A percentile compares a stretch with the other conserved stretches of the same genome.
Conservation (phyloP, 2,113 vertebrate genomes). For the Thymallus thymallus region DNA sequence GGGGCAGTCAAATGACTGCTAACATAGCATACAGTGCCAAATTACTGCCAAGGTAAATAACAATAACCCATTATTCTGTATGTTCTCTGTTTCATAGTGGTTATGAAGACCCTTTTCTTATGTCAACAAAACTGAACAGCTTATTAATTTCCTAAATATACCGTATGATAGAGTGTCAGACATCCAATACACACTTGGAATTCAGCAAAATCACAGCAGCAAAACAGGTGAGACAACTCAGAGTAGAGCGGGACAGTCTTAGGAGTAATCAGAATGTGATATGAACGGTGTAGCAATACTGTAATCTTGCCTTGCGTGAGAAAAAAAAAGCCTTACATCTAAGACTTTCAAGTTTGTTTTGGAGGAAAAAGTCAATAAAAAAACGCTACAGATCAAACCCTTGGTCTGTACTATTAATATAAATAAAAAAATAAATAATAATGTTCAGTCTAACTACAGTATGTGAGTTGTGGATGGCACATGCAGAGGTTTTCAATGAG, state of each 20-base stretch:
- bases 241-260: too few species aligned
- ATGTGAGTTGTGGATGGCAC: constrained; percentile 15
- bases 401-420: too few species aligned
- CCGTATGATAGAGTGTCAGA: neutral
- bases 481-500: constrained; percentile 40
- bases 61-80: neutral
- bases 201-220: neutral
- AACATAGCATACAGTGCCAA: neutral
- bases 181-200: neutral
- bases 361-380: neutral
- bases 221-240: too few species aligned
- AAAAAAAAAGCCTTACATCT: too few species aligned
- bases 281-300: too few species aligned
- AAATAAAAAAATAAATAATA: too few species aligned
- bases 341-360: too few species aligned
- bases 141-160: neutral
- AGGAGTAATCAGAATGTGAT: too few species aligned
- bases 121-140: neutral
- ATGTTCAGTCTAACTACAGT: neutral
- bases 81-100: too few species aligned
- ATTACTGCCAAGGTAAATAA: too few species aligned
- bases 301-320: too few species aligned
- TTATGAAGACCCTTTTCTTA: neutral
- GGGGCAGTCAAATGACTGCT: neutral
- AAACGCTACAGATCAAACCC: neutral